Evolutionary conservation across 1,140 invertebrate species (phyloP), one percentile per base, ranked within the genome.

Genomic region (Drosophila albomicans): DNA sequence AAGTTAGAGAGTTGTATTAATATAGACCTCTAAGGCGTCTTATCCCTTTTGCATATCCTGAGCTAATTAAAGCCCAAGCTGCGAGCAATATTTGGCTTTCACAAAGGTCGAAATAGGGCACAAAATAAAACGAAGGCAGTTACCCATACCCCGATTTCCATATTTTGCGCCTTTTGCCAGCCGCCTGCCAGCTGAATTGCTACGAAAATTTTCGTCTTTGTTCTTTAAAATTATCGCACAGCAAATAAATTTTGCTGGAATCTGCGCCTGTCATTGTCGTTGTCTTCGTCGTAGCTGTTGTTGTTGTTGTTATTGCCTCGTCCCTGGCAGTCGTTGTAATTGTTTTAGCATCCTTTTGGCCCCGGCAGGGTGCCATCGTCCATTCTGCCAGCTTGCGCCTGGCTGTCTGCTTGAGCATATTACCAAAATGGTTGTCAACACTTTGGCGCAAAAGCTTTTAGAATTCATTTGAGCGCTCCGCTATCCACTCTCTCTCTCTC

Each of bases 401-500:
- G 15, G n/a, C 38, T 58, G 48, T 32, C 68, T 72, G 70, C 63
- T 57, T 64, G 58, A 75, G 73, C 68, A 71, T 75, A 78, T 78
- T 78, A 75, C 70, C 75, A 68, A 78, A 78, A 75, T 78, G 71
- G 71, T 64, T 78, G 75, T 78, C 75, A 78, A 78, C 75, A 78
- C 75, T 78, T 78, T 78, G 63, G 63, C 70, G 70, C 63, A 78
- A 78, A 78, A 78, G 75, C 75, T 78, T 78, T 77, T 78, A 78
- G 75, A 78, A 78, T 78, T 74, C 75, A 74, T 78, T 78, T 78
- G 35, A 32, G 35, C 57, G 15, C 32, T 32, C 30, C 30, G 49
- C 49, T 54, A 16, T 66, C 32, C 62, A 66, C 69, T 49, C 45
- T 25, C 20, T 3, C 20, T 20, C 20, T 20, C 20, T 20, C 20